Conservation (phyloP, 2,888 invertebrate genomes). For the Macrosiphum euphorbiae region DNA sequence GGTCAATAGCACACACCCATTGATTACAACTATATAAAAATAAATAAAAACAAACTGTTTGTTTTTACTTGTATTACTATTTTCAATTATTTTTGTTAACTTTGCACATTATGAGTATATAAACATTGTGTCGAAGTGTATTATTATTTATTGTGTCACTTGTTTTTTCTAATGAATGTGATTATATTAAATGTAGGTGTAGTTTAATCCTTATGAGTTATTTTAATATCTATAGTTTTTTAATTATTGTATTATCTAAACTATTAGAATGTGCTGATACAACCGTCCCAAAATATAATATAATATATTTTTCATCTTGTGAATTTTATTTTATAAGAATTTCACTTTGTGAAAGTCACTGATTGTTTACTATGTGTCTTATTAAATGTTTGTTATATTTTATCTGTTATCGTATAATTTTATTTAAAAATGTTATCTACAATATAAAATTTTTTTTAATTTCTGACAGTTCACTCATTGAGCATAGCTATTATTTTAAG, state of each 20-base stretch:
- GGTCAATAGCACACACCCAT: conserved; percentile 15
- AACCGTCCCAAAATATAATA: conserved; percentile 56
- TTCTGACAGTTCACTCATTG: not conserved
- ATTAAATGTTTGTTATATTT: conserved; percentile 50
- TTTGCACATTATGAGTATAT: conserved; percentile 30
- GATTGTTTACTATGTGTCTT: conserved; percentile 52
- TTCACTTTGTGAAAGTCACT: not conserved
- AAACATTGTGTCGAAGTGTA: conserved; percentile 38
- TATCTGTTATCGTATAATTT: conserved; percentile 39
- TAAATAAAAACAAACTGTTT: not conserved
- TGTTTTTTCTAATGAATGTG: conserved; percentile 44
- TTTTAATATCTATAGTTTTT: conserved; percentile 24
- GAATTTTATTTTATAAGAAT: conserved; percentile 13
- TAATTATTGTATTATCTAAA: conserved; percentile 30
- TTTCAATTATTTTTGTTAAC: conserved; percentile 47
- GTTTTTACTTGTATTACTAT: conserved; percentile 29
- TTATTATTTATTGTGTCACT: conserved; percentile 58
- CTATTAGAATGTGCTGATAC: conserved; percentile 18
- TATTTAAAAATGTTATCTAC: conserved; percentile 30
- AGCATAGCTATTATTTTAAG: too few species aligned
- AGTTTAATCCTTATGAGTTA: conserved; percentile 38
- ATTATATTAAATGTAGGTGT: conserved; percentile 53
- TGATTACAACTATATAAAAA: not conserved
- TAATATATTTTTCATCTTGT: conserved; percentile 35
- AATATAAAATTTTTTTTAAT: conserved; percentile 25